Conservation (phyloP, 2,888 invertebrate species). For the Eilema caniola region DNA sequence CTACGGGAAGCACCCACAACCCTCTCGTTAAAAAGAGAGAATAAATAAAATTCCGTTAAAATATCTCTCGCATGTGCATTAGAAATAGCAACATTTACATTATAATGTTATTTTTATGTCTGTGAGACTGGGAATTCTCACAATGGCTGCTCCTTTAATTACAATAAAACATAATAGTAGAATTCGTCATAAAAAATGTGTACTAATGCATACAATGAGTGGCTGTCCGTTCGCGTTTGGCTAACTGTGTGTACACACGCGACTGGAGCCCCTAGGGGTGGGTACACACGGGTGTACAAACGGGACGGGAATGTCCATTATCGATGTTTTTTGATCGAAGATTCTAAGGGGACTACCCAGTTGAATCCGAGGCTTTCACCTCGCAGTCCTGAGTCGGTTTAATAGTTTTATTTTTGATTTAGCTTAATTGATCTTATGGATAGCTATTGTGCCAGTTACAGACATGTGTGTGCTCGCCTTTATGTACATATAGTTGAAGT, state of each 20-base stretch:
- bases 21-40: not conserved
- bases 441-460: not conserved
- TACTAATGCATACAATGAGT: constrained; percentile 67
- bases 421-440: too few relatives aligned
- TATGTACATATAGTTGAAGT: not conserved
- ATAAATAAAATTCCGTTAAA: constrained; percentile 27
- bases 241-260: constrained; percentile 59
- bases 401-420: too few relatives aligned
- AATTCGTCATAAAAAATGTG: constrained; percentile 64
- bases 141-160: constrained; percentile 72
- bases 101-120: constrained; percentile 67
- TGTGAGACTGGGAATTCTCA: constrained; percentile 74
- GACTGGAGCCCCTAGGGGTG: constrained; percentile 31
- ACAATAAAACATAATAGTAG: constrained; percentile 66
- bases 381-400: too few relatives aligned
- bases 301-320: constrained; percentile 13
- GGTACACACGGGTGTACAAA: constrained; percentile 16
- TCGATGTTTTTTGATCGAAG: not conserved
- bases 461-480: not conserved
- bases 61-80: constrained; percentile 56
- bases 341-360: not conserved
- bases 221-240: constrained; percentile 57
- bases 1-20: not conserved
- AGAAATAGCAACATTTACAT: constrained; percentile 69
- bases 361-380: not conserved